Base-by-base conservation (phyloP, 2,113 vertebrate genomes). In the Amphiprion ocellaris region DNA sequence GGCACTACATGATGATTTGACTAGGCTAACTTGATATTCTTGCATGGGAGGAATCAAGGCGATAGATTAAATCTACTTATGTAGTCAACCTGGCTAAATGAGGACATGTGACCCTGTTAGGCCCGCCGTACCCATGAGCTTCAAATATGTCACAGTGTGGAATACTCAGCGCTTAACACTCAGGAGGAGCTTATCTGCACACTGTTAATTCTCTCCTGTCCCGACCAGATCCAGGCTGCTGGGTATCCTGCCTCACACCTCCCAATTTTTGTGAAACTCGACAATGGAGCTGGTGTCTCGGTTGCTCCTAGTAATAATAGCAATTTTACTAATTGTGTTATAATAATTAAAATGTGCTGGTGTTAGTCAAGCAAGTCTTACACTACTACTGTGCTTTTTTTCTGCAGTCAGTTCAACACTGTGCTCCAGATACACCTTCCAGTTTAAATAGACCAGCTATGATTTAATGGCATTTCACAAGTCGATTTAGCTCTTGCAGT, bases 151-250 rank as follows among this genome's bases (percentile, higher is more conserved):
- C 85, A 71, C 74, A n/a, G 69, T 41, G 39, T 65, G 50, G 74
- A 81, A 70, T 65, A 53, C 69, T 74, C 79, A 2, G 80, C 26
- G 28, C 82, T 87, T 87, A 84, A 81, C 65, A 60, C 85, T 69
- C 59, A 79, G 70, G 62, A 83, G 81, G 73, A 88, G 81, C 88
- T 91, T 89, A 91, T 86, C 88, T 83, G 69, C 68, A 83, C 81
- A 65, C 77, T 78, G 70, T 84, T 90, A 89, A 93, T 87, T 87
- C 86, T 92, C 52, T 70, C 52, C 67, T 76, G 78, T 62, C 81
- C 89, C 85, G 71, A 75, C 77, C 82, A 84, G 12, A 62, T 75
- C 79, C 24, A 79, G 62, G 44, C 80, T 78, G 76, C 52, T 76
- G 66, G 74, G 65, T 81, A 67, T 77, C 39, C 65, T 56, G 52